These are phyloP conservation scores for Geodia barretti DNA, from an alignment of 37 sponge, comb jelly and placozoan species.

Conservation along the genomic window DNA sequence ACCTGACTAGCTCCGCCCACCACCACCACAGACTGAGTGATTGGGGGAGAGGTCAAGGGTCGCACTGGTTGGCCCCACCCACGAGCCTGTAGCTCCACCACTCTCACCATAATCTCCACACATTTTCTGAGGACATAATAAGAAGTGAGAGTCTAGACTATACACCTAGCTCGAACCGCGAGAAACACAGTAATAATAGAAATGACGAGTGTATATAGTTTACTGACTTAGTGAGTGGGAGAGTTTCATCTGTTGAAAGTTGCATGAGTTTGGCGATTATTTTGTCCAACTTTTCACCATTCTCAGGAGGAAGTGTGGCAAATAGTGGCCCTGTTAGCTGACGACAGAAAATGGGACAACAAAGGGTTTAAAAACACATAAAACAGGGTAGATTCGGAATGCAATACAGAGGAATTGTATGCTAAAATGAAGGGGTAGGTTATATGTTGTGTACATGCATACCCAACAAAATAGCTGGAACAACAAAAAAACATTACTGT, in stretches of 20 bases:
- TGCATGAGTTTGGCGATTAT: neutral
- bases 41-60: neutral
- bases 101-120: neutral
- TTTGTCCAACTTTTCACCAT: neutral
- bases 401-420: too few species aligned
- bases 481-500: neutral
- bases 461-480: neutral
- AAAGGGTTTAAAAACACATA: too few species aligned
- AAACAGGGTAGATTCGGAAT: too few species aligned
- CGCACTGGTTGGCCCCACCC: neutral
- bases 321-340: slow-evolving; percentile 11
- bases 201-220: neutral
- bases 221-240: slow-evolving; percentile 4
- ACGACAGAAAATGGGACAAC: neutral
- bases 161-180: too few species aligned
- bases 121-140: neutral
- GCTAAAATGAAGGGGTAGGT: too few species aligned
- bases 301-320: neutral
- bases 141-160: too few species aligned
- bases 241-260: neutral
- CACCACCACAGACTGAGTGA: too few species aligned
- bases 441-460: too few species aligned
- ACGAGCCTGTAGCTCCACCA: neutral
- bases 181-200: too few species aligned
- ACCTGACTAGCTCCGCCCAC: too few species aligned